Base-by-base conservation (phyloP, 2,113 vertebrate species). In the Corythoichthys intestinalis region DNA sequence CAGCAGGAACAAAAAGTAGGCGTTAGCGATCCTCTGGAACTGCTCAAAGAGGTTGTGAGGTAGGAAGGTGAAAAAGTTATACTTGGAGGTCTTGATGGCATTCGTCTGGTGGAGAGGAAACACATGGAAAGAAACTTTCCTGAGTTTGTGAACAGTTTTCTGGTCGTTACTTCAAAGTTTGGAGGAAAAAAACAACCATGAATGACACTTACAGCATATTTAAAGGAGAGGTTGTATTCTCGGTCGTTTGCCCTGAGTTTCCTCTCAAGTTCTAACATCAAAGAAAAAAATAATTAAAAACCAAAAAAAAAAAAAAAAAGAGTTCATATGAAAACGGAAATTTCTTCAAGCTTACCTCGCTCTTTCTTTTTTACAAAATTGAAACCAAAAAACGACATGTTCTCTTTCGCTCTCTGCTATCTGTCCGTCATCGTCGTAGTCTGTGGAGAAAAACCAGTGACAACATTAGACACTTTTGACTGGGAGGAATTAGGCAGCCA, bases 1-100 rank as follows among this genome's bases (percentile, higher is more conserved):
- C 65, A 98, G 91, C 87, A 98, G 92, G 78, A 95, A 87, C n/a
- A 98, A 92, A 83, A 99, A 99, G 90, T 99, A 99, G 1, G 95
- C 94, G 8, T 98, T 99, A 53, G 96, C 96, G 48, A 98, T 93
- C 79, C 96, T 92, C 90, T 95, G 96, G 83, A 99, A 98, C 88
- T 98, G 96, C 86, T 98, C 95, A 47, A 99, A 99, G 50, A 99
- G 88, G 90, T 99, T 99, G 81, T 96, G 88, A 53, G 96, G 96
- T 65, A 99, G 91, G 82, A 99, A 99, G 79, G 91, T 96, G 84
- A 97, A 91, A 71, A 92, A 34, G 76, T 91, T 96, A 82, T 98
- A 99, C 83, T 96, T 99, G 1, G 94, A 94, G 37, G 97, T 99
- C 86, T 95, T 96, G 85, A 99, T 96, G 71, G 91, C 87, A 77